Percentiles rank a stretch among this genome's conserved stretches.
phyloP scores from a whole-genome alignment of 2,113 vertebrate species.

The Oophaga pumilio region DNA sequence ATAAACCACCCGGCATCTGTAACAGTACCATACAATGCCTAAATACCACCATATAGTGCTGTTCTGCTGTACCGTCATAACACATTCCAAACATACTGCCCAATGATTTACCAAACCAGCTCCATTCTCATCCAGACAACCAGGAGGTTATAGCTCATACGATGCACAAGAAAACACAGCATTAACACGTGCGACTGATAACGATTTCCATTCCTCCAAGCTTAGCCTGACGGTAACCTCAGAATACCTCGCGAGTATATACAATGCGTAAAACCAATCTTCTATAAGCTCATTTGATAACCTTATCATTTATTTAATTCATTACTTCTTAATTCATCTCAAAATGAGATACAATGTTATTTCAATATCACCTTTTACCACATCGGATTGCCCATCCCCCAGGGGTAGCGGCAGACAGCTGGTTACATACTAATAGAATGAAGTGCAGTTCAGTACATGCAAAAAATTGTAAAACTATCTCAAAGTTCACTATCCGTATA shows the following conservation, averaged over 20 bases:
- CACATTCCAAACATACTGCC: background rate
- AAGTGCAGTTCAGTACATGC: background rate
- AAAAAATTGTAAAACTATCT: background rate
- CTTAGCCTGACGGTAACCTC: background rate
- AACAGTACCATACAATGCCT: no score
- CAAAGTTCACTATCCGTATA: background rate
- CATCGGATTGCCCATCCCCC: background rate
- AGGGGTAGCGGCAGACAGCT: background rate
- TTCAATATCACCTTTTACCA: background rate
- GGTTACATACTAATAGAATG: background rate
- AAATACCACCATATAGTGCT: no score
- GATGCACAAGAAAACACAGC: slow-evolving; percentile 1
- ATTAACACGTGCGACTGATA: slow-evolving; percentile 26
- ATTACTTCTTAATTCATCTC: slow-evolving; percentile 8
- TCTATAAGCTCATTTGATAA: slow-evolving; percentile 22
- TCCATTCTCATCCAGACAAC: background rate
- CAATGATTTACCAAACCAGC: background rate
- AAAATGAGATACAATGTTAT: slow-evolving; percentile 9
- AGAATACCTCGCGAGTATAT: slow-evolving; percentile 12
- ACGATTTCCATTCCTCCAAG: background rate
- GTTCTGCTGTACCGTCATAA: background rate
- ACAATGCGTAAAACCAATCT: slow-evolving; percentile 20
- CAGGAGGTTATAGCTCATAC: background rate
- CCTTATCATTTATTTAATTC: slow-evolving; percentile 19
- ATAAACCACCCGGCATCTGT: no score